Conservation (phyloP, 2,113 vertebrate genomes). For the Pyrgilauda ruficollis region DNA sequence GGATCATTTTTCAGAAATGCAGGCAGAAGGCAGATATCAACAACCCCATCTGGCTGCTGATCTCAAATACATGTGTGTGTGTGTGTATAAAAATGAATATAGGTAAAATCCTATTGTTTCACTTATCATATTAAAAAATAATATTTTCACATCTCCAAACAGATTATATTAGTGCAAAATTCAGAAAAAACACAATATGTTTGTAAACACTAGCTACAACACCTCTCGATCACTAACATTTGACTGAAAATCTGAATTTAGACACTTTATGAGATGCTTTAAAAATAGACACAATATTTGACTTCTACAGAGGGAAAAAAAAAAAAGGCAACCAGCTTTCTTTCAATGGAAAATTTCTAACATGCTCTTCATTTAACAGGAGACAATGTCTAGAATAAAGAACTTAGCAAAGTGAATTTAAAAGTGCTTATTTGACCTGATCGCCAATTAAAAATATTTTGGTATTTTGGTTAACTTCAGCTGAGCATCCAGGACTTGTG, state of each 20-base stretch:
- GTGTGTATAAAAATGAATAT: not conserved
- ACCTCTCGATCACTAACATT: not conserved
- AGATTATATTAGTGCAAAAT: not conserved
- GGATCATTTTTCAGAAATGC: not conserved
- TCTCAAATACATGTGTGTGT: not conserved
- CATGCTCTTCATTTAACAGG: not conserved
- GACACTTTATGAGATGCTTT: not conserved
- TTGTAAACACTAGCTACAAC: not conserved
- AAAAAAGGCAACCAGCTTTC: not conserved
- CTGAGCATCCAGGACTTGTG: not conserved
- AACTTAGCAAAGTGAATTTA: not conserved
- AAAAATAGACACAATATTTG: not conserved
- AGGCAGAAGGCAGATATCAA: not conserved
- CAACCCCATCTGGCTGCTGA: not conserved
- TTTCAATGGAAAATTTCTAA: not conserved
- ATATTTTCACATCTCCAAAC: not conserved
- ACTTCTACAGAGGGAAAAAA: not conserved
- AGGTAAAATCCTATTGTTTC: not conserved
- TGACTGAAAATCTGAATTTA: not conserved
- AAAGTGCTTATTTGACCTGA: not conserved
- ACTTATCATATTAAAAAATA: not conserved
- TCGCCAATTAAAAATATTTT: not conserved
- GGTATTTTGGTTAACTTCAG: not conserved
- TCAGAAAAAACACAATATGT: not conserved
- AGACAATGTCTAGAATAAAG: not conserved